Conservation (phyloP, 2,113 vertebrate species). For the Platichthys stellatus region DNA sequence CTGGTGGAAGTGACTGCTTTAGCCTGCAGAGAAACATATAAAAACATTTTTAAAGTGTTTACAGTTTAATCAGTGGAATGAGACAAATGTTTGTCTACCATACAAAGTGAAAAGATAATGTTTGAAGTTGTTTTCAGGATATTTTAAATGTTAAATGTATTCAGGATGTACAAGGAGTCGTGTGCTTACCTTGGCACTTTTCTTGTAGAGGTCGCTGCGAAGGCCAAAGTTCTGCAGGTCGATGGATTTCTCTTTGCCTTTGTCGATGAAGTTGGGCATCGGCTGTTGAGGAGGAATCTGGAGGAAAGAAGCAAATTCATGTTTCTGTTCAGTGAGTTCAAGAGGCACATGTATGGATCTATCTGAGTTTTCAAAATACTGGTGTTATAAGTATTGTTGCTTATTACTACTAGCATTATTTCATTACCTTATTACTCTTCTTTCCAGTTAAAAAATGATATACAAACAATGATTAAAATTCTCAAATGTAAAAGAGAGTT, state of each 20-base stretch:
- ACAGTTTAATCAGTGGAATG: not conserved
- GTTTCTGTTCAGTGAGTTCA: not conserved
- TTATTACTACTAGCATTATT: too few species aligned
- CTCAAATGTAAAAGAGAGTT: too few species aligned
- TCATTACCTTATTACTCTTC: too few species aligned
- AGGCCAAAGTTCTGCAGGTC: constrained; percentile 98
- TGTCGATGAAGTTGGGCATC: constrained; percentile 94
- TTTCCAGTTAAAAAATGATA: too few species aligned
- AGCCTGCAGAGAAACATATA: constrained; percentile 74
- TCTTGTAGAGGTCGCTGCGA: constrained; percentile 94
- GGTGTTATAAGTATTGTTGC: too few species aligned
- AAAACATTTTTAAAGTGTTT: not conserved
- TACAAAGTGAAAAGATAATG: too few species aligned
- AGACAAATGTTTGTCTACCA: not conserved
- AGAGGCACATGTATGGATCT: not conserved
- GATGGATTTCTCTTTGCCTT: constrained; percentile 91
- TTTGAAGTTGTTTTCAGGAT: too few species aligned
- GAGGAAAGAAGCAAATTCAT: not conserved
- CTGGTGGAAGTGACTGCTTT: constrained; percentile 89
- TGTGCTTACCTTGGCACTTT: constrained; percentile 88
- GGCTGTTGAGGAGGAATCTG: constrained; percentile 93
- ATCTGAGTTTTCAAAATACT: too few species aligned
- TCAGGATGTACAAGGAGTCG: not conserved
- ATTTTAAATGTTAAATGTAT: not conserved
- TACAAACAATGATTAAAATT: too few species aligned